Evolutionary conservation across 2,888 invertebrate genomes (phyloP), one percentile per base, ranked within the genome.

Genomic region (Drosophila leonis): DNA sequence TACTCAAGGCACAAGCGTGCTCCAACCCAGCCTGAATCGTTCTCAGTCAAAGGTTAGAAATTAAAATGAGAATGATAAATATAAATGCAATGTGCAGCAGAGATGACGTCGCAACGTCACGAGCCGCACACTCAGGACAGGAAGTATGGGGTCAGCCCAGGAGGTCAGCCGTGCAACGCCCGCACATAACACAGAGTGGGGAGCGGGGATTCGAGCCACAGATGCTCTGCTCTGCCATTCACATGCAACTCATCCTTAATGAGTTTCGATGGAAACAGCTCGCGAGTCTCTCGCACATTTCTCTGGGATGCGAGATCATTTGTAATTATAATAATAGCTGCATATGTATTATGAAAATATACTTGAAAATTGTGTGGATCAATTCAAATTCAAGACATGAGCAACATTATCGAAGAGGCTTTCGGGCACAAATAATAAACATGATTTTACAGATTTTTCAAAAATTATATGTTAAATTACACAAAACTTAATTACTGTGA

Each of bases 21-120:
- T 35, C 27, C 67, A 67, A 18, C 56, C 42, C 49, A 29, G 65
- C 35, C 66, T 48, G 51, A 10, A 37, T 41, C 72, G 52, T 56
- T 75, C 60, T 41, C 80, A 86, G 90, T 75, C 86, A 86, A 86
- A 86, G 88, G 86, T 86, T 88, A 86, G 70, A 84, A 82, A 84
- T 90, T 88, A 75, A 80, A 82, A 82, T 80, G 76, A 75, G 82
- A 82, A 87, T 80, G 71, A 72, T 71, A 48, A 72, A 72, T 42
- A 73, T 70, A 71, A 71, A 55, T 60, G 79, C 69, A 65, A 65
- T 42, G 62, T 46, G 61, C 37, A 29, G 35, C 24, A 7, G 61
- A 72, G 72, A 63, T 71, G 69, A 78, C 62, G 73, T 67, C 44
- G 65, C 65, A 35, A 66, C 42, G 60, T 64, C 54, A 37, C 31